Evolutionary conservation across 2,888 invertebrate genomes (phyloP).

Genomic region (Ernsta delagoae): DNA sequence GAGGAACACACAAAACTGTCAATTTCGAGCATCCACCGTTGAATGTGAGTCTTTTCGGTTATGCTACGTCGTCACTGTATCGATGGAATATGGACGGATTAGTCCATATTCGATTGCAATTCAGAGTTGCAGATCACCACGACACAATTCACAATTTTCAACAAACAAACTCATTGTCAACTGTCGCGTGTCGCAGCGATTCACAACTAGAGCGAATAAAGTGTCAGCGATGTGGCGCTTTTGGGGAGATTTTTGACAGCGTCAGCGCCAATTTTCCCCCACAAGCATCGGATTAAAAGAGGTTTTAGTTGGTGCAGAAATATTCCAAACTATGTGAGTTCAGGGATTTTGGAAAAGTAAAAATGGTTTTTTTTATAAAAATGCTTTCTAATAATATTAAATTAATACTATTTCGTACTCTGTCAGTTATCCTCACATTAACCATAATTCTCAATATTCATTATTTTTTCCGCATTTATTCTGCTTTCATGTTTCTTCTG

Average conservation of each 20-base stretch:
- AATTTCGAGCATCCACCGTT: too few species aligned
- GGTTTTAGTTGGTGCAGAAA: neutral
- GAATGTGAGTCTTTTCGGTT: neutral
- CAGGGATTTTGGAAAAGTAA: neutral
- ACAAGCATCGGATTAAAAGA: neutral
- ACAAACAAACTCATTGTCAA: conserved; percentile 60
- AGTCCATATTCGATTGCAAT: neutral
- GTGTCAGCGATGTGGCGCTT: conserved; percentile 42
- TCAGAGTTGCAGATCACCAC: neutral
- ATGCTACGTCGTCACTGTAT: neutral
- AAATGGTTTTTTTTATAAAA: neutral
- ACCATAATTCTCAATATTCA: too few species aligned
- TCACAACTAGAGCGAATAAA: conserved; percentile 49
- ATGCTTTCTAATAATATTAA: too few species aligned
- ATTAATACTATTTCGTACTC: too few species aligned
- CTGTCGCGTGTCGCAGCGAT: conserved; percentile 45
- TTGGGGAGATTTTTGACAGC: conserved; percentile 11
- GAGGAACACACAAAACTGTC: too few species aligned
- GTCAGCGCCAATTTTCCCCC: conserved; percentile 15
- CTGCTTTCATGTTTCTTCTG: too few species aligned
- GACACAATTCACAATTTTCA: conserved; percentile 38
- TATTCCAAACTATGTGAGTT: neutral
- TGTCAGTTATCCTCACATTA: too few species aligned
- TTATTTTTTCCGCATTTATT: too few species aligned
- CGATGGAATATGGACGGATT: too few species aligned